These are phyloP conservation scores for Tapera naevia DNA, from an alignment of 2,797 vertebrate genomes.

Conservation along the genomic window DNA sequence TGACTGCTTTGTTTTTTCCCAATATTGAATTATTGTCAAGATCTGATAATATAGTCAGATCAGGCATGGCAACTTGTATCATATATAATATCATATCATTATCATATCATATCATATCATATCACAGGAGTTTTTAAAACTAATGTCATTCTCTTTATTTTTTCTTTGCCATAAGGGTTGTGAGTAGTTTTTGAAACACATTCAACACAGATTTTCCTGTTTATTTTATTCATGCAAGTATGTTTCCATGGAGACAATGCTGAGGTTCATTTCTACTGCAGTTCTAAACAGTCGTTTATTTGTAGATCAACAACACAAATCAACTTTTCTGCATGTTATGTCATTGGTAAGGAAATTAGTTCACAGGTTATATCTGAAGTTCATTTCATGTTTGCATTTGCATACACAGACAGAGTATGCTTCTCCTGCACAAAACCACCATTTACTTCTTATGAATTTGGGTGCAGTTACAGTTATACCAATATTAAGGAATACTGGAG, in stretches of 20 bases:
- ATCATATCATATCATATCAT: neutral
- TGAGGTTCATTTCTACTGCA: neutral
- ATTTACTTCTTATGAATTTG: neutral
- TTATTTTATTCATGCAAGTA: slow-evolving; percentile 31
- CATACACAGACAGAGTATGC: neutral
- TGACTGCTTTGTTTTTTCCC: neutral
- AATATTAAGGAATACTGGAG: neutral
- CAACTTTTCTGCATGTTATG: slow-evolving; percentile 30
- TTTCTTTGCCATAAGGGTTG: neutral
- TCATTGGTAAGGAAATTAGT: neutral
- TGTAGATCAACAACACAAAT: slow-evolving; percentile 16
- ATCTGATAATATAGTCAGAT: neutral
- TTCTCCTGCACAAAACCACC: neutral
- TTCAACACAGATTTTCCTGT: neutral
- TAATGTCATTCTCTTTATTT: neutral
- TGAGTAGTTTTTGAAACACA: neutral
- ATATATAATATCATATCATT: neutral
- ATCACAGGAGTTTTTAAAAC: neutral
- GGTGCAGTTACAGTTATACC: neutral
- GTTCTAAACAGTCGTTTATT: slow-evolving; percentile 13
- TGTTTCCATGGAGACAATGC: slow-evolving; percentile 38
- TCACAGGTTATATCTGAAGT: neutral
- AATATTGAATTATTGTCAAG: neutral
- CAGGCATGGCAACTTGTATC: neutral
- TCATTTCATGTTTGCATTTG: neutral